Conservation (phyloP, 1,140 invertebrate species). For the Eriosoma lanigerum region DNA sequence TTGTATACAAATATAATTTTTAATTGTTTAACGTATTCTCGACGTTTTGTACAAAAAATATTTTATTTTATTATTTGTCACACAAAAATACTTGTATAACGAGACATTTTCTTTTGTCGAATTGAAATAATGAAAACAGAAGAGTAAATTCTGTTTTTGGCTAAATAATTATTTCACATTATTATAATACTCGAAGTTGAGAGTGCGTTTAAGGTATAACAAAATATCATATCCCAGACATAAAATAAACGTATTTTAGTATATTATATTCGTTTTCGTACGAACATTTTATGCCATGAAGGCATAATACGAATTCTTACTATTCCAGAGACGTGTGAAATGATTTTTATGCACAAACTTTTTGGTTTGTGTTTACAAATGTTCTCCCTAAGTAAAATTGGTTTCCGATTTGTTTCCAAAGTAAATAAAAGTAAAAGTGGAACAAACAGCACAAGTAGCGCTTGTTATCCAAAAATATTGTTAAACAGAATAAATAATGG, state of each 20-base stretch:
- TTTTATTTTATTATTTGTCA: not conserved
- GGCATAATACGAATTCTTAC: not conserved
- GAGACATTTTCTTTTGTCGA: slow-evolving; percentile 8
- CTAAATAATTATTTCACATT: not conserved
- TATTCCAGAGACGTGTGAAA: not conserved
- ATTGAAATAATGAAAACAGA: not conserved
- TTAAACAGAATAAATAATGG: slow-evolving; percentile 33
- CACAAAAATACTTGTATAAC: slow-evolving; percentile 25
- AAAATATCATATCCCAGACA: not conserved
- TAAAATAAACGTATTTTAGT: not conserved
- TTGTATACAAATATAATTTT: not conserved
- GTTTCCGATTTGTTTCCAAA: slow-evolving; percentile 46
- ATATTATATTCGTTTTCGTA: not conserved
- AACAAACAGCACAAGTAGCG: slow-evolving; percentile 13
- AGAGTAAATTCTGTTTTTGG: not conserved
- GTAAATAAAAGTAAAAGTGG: slow-evolving; percentile 35
- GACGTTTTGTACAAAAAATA: not conserved
- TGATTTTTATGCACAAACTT: not conserved
- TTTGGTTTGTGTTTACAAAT: not conserved
- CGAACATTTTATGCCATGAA: not conserved
- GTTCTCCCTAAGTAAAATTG: slow-evolving; percentile 13
- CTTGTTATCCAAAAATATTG: slow-evolving; percentile 34
- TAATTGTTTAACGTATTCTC: not conserved
- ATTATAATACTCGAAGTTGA: not conserved
- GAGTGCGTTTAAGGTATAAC: not conserved